These are phyloP conservation scores for Drosophila kurseongensis DNA, from an alignment of 1,140 invertebrate species.

Conservation along the genomic window DNA sequence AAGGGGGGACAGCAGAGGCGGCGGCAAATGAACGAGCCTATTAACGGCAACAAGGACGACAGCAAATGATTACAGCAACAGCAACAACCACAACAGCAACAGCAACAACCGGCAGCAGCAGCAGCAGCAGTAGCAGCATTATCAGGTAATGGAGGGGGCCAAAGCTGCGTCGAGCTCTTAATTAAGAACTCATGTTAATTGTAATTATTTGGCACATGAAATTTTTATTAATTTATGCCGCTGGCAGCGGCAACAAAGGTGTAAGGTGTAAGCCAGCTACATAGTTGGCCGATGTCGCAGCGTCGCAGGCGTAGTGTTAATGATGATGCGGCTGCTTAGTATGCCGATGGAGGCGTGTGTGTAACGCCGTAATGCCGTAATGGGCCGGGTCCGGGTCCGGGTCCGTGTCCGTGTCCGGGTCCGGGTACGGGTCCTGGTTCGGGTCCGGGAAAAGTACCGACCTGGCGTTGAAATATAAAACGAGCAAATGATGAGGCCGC, in stretches of 20 bases:
- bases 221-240: constrained; percentile 84
- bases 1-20: not conserved
- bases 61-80: constrained; percentile 66
- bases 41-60: constrained; percentile 79
- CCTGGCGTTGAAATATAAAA: constrained; percentile 69
- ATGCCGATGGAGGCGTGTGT: constrained; percentile 57
- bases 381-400: constrained; percentile 31
- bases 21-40: constrained; percentile 77
- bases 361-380: constrained; percentile 52
- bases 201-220: constrained; percentile 85
- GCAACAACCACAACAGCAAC: constrained; percentile 46
- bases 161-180: constrained; percentile 72
- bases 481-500: constrained; percentile 73
- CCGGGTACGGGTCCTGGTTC: constrained; percentile 9
- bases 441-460: constrained; percentile 14
- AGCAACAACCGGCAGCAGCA: constrained; percentile 31
- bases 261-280: constrained; percentile 50
- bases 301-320: constrained; percentile 51
- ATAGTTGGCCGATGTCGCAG: constrained; percentile 40
- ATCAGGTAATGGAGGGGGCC: constrained; percentile 15
- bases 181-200: constrained; percentile 85
- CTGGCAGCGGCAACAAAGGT: constrained; percentile 65
- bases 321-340: constrained; percentile 74
- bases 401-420: not conserved
- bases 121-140: constrained; percentile 38